Percentiles rank a stretch among this genome's conserved stretches.
phyloP scores from a whole-genome alignment of 2,888 invertebrate species.

The Tholera decimalis region DNA sequence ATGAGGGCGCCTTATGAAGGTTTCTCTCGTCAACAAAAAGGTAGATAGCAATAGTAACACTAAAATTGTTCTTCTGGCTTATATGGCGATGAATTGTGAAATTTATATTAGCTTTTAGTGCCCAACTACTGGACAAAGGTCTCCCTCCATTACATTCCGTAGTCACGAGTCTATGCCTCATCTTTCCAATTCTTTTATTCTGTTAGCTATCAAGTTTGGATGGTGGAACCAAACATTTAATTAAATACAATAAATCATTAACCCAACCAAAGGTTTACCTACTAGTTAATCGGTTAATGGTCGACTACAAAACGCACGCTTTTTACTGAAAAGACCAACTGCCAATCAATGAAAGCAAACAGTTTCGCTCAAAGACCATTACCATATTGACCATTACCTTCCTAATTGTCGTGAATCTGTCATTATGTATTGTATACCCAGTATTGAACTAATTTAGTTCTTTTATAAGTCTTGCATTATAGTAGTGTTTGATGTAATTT shows the following conservation, averaged over 20 bases:
- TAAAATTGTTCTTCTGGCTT: too few species aligned
- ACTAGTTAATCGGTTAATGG: neutral
- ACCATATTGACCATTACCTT: conserved; percentile 14
- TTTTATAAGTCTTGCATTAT: neutral
- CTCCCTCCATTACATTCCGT: too few species aligned
- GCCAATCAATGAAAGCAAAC: conserved; percentile 15
- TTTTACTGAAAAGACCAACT: neutral
- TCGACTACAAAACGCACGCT: neutral
- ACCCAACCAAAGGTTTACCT: neutral
- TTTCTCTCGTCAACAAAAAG: too few species aligned
- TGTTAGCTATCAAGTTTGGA: too few species aligned
- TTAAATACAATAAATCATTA: neutral
- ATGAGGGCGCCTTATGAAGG: too few species aligned
- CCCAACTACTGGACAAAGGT: too few species aligned
- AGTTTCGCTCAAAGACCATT: conserved; percentile 2
- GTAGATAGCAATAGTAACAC: too few species aligned
- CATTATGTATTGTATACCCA: neutral
- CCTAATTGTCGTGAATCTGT: neutral
- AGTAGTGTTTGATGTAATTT: neutral
- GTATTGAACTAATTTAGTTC: neutral
- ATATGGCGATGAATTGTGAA: too few species aligned
- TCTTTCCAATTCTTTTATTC: too few species aligned
- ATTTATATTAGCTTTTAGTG: too few species aligned
- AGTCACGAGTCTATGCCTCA: too few species aligned
- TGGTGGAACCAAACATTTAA: too few species aligned